Evolutionary conservation across 2,888 invertebrate species (phyloP), one percentile per base, ranked within the genome.

Genomic region (Cantharis lateralis): DNA sequence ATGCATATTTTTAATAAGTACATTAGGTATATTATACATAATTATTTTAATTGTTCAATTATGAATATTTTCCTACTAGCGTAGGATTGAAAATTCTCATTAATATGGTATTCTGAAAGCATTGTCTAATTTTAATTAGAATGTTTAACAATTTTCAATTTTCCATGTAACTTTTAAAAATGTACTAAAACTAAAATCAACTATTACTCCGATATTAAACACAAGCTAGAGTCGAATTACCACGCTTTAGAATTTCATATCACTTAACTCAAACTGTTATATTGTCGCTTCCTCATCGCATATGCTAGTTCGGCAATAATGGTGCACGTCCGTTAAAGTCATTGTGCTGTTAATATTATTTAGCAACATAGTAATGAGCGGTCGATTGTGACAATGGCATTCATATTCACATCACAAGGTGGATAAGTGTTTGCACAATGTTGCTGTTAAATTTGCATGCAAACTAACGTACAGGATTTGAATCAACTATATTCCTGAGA

Each of bases 291-390:
- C 48, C 24, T 63, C 26, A 62, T 68, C 69, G 28, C 69, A 69
- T 69, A 18, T 61, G 68, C 28, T 62, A 26, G 26, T 73, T 62
- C 15, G 63, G 18, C 69, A 63, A 69, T 74, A 74, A 74, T 48
- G 11, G 13, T 69, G 61, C 62, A 74, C 73, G 73, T 69, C 69
- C 73, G 68, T 74, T 68, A 68, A 26, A 68, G 68, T 68, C 73
- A 69, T 74, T 63, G 26, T 74, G 73, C 69, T 68, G 24, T 62
- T 68, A 63, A 63, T 15, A 69, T 28, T 68, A 74, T 74, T 72
- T 69, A 74, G 69, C 18, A 69, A 69, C 68, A 62, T 32, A 24
- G 69, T 69, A 69, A 74, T 69, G 62, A 69, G 64, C 16, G 73
- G 73, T 69, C 73, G 68, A 74, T 74, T 72, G 66, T 72, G 68